These are phyloP conservation scores for Sinosuthora webbiana DNA, from an alignment of 2,113 vertebrate species.

Conservation along the genomic window DNA sequence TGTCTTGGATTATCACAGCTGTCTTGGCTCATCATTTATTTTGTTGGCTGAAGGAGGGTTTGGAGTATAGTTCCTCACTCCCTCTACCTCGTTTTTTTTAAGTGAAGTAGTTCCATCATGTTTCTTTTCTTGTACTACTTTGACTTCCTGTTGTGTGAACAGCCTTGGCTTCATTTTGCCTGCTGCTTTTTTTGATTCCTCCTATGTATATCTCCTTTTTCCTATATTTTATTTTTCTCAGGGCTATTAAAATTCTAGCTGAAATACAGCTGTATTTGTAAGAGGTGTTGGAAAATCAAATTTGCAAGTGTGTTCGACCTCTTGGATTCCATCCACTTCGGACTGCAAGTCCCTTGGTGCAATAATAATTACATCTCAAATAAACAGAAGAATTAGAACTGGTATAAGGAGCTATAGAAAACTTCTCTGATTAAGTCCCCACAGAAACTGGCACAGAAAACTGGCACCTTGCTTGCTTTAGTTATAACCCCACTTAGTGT, in stretches of 20 bases:
- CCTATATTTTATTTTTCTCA: neutral
- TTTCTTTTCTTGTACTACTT: neutral
- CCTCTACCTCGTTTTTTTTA: neutral
- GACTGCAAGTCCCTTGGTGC: neutral
- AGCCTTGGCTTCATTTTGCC: neutral
- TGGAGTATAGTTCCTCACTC: neutral
- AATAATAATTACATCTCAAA: neutral
- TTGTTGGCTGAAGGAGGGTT: neutral
- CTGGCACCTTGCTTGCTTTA: neutral
- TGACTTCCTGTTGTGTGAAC: neutral
- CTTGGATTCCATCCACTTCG: neutral
- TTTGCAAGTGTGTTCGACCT: neutral
- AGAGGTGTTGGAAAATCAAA: neutral
- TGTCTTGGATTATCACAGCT: neutral
- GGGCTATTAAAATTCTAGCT: neutral
- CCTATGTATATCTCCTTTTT: neutral
- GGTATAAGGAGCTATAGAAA: neutral
- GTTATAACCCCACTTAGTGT: neutral
- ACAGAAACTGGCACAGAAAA: neutral
- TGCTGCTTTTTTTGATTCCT: neutral
- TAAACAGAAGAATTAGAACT: neutral
- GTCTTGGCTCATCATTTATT: neutral
- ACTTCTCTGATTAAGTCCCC: neutral
- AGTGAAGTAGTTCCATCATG: rapidly evolving
- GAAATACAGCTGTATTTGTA: neutral